Percentiles rank a stretch among this genome's conserved stretches.
Evolutionary conservation across 2,888 invertebrate species (phyloP).

Genomic region (Criorhina ranunculi): DNA sequence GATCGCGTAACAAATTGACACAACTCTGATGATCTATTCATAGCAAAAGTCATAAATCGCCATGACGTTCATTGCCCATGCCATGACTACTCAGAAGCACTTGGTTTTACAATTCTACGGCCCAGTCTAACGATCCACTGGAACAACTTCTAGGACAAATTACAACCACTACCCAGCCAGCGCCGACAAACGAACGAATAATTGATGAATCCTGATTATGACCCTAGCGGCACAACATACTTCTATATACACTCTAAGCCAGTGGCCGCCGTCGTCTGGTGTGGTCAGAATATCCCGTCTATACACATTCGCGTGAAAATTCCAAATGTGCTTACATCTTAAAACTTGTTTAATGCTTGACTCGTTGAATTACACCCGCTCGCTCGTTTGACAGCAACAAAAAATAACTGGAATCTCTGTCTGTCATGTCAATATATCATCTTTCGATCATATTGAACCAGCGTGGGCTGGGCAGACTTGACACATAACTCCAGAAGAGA

Average conservation of each 20-base stretch:
- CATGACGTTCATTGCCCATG: constrained; percentile 45
- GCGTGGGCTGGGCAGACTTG: constrained; percentile 51
- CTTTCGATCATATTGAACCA: constrained; percentile 64
- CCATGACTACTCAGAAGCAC: constrained; percentile 52
- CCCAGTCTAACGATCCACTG: neutral
- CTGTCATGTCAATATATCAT: constrained; percentile 66
- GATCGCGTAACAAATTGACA: constrained; percentile 1
- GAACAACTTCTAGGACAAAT: constrained; percentile 26
- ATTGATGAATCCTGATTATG: constrained; percentile 67
- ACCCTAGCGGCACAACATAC: constrained; percentile 25
- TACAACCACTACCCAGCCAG: constrained; percentile 19
- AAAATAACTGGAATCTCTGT: constrained; percentile 12
- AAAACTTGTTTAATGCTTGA: constrained; percentile 53
- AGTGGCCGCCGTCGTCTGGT: constrained; percentile 11
- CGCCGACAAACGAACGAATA: constrained; percentile 65
- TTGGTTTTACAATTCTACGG: constrained; percentile 32
- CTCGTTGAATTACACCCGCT: constrained; percentile 5
- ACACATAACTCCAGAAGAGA: constrained; percentile 2
- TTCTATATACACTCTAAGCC: constrained; percentile 10
- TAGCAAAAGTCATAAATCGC: constrained; percentile 43
- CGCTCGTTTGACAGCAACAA: constrained; percentile 14
- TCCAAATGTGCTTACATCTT: constrained; percentile 32
- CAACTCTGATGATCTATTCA: constrained; percentile 40
- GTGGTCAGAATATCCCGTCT: constrained; percentile 54
- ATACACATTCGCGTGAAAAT: constrained; percentile 4